Evolutionary conservation across 2,797 vertebrate species (phyloP), one percentile per base, ranked within the genome.

Genomic region (Tenualosa ilisha): DNA sequence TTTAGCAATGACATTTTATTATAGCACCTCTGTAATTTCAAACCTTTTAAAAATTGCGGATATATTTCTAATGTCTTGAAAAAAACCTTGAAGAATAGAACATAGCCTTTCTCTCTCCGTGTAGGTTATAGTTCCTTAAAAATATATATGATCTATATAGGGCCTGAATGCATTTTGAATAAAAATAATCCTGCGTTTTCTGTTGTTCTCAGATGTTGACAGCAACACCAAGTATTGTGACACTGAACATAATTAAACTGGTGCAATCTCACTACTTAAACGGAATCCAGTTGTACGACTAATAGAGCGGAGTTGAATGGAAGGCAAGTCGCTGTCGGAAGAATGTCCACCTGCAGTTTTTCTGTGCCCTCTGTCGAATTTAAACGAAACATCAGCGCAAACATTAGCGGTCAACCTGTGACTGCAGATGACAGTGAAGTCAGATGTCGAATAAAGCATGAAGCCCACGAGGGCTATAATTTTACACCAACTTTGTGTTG

Each of bases 221-320:
- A 43, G 17, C 31, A 15, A 43, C 15, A 17, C 40, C 20, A 43
- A 75, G 40, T 79, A 43, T 17, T 79, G 54, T 56, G 22, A 22
- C 72, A 46, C 7, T 46, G 20, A 46, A 79, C 72, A 17, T n/a
- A 46, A 6, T 5, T 40, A 46, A 5, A 22, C 72, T 22, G 20
- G 20, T 46, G 40, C 20, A 79, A 79, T 79, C 20, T 40, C 17
- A 79, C 72, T 53, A 50, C 82, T 79, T 87, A 85, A 92, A 90
- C 89, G 88, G 84, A 90, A 87, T 90, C 87, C 86, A 86, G 90
- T 88, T 87, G 84, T 89, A 88, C 89, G 84, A 89, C 88, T 91
- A 91, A 90, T 86, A 90, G 92, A 91, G 86, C 90, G 87, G 84
- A 84, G 86, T 89, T 92, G 87, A 92, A 89, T 93, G 89, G 83